Conservation (phyloP, 2,888 invertebrate genomes). For the Phaonia tiefii region DNA sequence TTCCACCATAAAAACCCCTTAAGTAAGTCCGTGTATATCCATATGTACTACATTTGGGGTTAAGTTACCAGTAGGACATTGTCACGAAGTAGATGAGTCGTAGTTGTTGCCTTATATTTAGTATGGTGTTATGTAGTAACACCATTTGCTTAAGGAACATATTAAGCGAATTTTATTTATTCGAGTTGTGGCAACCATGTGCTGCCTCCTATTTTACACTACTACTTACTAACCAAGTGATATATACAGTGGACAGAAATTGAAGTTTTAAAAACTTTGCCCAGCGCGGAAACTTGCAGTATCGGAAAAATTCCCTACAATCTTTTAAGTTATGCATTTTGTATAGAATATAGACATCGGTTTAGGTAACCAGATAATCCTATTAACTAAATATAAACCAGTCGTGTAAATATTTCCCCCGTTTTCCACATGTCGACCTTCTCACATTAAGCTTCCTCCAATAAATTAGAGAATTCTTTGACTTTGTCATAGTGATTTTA, state of each 20-base stretch:
- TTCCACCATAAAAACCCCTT: conserved; percentile 59
- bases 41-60: not conserved
- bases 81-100: not conserved
- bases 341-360: too few species aligned
- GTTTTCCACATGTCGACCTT: too few species aligned
- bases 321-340: too few species aligned
- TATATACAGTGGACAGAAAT: not conserved
- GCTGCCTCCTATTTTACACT: conserved; percentile 55
- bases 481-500: too few species aligned
- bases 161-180: conserved; percentile 71
- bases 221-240: not conserved
- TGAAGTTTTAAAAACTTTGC: too few species aligned
- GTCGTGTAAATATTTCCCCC: too few species aligned
- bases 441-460: too few species aligned
- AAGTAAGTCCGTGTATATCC: conserved; percentile 46
- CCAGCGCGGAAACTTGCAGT: too few species aligned
- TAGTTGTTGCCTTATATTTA: conserved; percentile 6
- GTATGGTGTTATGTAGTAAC: conserved; percentile 45
- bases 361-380: too few species aligned
- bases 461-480: too few species aligned
- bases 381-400: too few species aligned
- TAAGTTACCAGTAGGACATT: not conserved
- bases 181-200: conserved; percentile 68
- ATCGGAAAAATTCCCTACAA: too few species aligned
- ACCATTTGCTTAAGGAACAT: conserved; percentile 69